Conservation (phyloP, 2,888 invertebrate species). For the Drepanosiphum platanoidis region DNA sequence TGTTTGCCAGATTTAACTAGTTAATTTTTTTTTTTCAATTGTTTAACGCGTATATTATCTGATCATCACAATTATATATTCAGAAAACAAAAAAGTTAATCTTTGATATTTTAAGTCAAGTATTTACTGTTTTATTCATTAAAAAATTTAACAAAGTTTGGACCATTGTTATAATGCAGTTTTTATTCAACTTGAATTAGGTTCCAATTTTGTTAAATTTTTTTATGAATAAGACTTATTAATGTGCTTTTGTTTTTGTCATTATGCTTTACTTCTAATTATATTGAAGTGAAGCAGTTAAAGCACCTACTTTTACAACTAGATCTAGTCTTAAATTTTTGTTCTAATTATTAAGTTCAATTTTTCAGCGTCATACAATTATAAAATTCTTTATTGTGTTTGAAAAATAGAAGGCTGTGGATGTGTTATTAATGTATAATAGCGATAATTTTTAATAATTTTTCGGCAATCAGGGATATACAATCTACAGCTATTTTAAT, state of each 20-base stretch:
- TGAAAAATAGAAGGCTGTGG: constrained; percentile 57
- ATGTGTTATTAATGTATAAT: constrained; percentile 2
- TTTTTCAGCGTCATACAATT: background rate
- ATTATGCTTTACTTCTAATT: constrained; percentile 12
- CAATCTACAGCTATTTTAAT: constrained; percentile 41
- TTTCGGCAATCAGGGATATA: constrained; percentile 60
- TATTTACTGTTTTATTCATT: background rate
- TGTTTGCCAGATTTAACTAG: background rate
- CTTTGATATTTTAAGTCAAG: background rate
- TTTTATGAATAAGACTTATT: background rate
- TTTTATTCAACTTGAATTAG: background rate
- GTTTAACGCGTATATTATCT: background rate
- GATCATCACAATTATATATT: constrained; percentile 25
- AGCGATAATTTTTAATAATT: constrained; percentile 9
- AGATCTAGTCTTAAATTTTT: constrained; percentile 52
- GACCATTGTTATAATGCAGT: background rate
- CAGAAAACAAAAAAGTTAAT: background rate
- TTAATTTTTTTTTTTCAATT: constrained; percentile 1
- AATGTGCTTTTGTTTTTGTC: background rate
- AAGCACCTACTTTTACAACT: constrained; percentile 21
- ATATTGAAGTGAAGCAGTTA: constrained; percentile 27
- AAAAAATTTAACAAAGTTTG: background rate
- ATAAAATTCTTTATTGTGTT: constrained; percentile 26
- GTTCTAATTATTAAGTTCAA: constrained; percentile 29
- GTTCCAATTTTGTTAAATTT: background rate